phyloP scores from a whole-genome alignment of 2,113 vertebrate species.

The Macquaria australasica region DNA sequence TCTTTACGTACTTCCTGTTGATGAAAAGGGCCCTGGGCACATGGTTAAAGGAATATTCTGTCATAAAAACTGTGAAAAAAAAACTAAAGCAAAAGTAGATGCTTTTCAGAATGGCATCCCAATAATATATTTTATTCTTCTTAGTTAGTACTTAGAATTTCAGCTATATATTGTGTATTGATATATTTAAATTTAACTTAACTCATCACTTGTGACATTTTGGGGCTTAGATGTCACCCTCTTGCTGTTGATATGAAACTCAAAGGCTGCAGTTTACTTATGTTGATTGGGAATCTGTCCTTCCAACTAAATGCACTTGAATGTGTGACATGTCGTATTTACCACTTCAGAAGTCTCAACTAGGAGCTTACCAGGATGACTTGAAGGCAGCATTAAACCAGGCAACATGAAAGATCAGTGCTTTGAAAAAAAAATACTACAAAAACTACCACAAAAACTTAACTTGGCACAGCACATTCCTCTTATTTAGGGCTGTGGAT shows the following conservation, averaged over 20 bases:
- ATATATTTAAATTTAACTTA: conserved; percentile 30
- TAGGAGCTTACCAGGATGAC: conserved; percentile 64
- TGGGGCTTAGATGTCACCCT: neutral
- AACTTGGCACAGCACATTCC: conserved; percentile 52
- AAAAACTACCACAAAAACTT: conserved; percentile 47
- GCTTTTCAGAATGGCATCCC: neutral
- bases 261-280: conserved; percentile 16
- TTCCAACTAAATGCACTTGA: conserved; percentile 50
- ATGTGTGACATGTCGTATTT: conserved; percentile 59
- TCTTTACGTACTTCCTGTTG: neutral
- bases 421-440: conserved; percentile 1
- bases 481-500: conserved; percentile 36
- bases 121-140: neutral
- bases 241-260: conserved; percentile 18
- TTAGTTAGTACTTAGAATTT: neutral
- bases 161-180: neutral
- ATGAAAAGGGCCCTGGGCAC: neutral
- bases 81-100: neutral
- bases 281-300: conserved; percentile 40
- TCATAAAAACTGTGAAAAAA: neutral
- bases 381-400: conserved; percentile 70
- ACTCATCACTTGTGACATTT: conserved; percentile 14
- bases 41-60: neutral
- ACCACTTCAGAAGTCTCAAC: conserved; percentile 66
- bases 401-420: conserved; percentile 63